A percentile compares a stretch with the other conserved stretches of the same genome.
These are phyloP conservation scores for Engraulis encrasicolus DNA, from an alignment of 2,113 vertebrate genomes.

Conservation along the genomic window DNA sequence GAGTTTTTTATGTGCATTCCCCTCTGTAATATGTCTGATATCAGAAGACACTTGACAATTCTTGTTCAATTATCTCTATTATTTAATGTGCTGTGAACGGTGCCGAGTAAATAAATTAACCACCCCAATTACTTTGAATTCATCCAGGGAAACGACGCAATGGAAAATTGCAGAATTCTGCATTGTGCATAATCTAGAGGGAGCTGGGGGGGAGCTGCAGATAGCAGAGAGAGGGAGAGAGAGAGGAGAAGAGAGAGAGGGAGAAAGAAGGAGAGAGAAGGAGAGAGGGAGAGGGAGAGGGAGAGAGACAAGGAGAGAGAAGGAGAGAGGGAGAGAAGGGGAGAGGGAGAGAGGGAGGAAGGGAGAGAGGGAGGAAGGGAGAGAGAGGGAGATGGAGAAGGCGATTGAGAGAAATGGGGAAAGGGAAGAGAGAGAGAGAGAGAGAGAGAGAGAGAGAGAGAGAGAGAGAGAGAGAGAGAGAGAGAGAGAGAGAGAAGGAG, in stretches of 20 bases:
- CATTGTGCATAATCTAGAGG: constrained; percentile 67
- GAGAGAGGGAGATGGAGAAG: constrained; percentile 39
- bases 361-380: background rate
- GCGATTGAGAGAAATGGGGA: constrained; percentile 41
- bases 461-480: too few species aligned
- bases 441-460: constrained; percentile 33
- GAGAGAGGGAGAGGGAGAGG: background rate
- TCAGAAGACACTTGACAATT: constrained; percentile 99
- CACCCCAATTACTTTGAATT: constrained; percentile 99
- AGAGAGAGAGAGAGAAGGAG: too few species aligned
- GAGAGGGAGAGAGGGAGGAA: constrained; percentile 13
- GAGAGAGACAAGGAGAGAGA: too few species aligned
- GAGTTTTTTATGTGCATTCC: constrained; percentile 99
- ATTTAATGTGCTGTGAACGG: constrained; percentile 99
- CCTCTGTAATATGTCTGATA: constrained; percentile 99
- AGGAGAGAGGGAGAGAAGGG: constrained; percentile 47
- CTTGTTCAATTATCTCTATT: constrained; percentile 99
- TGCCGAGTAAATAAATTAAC: constrained; percentile 99
- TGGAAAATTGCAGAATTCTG: constrained; percentile 91
- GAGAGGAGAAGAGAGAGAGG: background rate
- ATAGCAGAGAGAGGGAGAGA: background rate
- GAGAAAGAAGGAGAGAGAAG: constrained; percentile 43
- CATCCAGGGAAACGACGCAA: constrained; percentile 93
- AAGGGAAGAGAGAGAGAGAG: constrained; percentile 57
- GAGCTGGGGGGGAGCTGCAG: constrained; percentile 31